A percentile compares a stretch with the other conserved stretches of the same genome.
phyloP scores from a whole-genome alignment of 2,113 vertebrate species.

The Ibidorhyncha struthersii region DNA sequence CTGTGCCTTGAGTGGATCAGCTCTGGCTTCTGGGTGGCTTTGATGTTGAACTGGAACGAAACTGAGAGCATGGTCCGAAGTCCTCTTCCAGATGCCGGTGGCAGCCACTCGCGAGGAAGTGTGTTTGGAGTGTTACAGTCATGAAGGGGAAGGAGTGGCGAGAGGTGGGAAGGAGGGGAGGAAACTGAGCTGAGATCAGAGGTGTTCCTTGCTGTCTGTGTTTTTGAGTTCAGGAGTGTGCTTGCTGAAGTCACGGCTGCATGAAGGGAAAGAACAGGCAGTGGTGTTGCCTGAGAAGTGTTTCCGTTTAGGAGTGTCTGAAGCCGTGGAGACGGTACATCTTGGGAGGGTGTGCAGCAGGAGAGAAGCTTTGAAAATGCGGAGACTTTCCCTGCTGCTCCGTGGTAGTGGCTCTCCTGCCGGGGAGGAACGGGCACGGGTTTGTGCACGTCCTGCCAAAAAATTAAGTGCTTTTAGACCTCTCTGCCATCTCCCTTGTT shows the following conservation, averaged over 20 bases:
- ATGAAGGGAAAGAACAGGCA: neutral
- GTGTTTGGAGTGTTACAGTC: accelerated
- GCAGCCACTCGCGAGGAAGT: accelerated
- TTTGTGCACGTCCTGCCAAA: neutral
- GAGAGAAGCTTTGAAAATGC: neutral
- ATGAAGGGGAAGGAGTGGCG: neutral
- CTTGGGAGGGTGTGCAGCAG: neutral
- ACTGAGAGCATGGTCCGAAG: accelerated
- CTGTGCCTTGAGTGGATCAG: accelerated
- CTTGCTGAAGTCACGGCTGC: accelerated
- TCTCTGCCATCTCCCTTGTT: neutral
- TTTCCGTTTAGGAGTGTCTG: neutral
- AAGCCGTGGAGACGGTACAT: neutral
- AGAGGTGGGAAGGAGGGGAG: neutral
- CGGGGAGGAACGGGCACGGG: accelerated
- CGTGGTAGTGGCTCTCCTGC: neutral
- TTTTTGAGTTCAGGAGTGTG: neutral
- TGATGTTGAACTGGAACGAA: accelerated
- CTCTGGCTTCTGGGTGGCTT: accelerated
- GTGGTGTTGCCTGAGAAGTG: neutral
- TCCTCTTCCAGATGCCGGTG: neutral
- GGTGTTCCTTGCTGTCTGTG: neutral
- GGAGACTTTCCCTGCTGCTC: neutral
- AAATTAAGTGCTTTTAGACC: neutral
- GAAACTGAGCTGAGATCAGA: neutral